Base-by-base conservation (phyloP, 2,113 vertebrate genomes). In the Muscicapa adusta region DNA sequence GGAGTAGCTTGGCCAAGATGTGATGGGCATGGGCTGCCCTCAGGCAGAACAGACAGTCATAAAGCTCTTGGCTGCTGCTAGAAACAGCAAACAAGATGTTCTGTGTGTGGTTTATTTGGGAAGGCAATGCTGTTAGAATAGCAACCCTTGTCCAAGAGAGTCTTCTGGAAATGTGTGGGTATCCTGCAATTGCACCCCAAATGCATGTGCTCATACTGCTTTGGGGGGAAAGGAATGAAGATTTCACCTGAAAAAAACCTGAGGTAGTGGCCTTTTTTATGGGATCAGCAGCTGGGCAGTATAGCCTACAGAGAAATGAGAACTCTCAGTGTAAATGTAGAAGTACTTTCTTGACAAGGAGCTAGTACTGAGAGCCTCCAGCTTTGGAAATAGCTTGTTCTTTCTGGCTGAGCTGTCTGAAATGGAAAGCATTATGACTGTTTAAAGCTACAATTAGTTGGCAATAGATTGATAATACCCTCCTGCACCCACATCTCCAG, bases 131-230 rank as follows among this genome's bases (percentile, higher is more conserved):
- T 77, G n/a, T 34, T 53, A 60, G 40, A 34, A 36, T 14, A 51
- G n/a, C 57, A 89, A 23, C 9, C 5, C 12, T 45, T n/a, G 34
- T 29, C n/a, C 5, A 7, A 67, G 29, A 43, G 9, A 50, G 9
- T 31, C 13, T 74, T 71, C 29, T 81, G 57, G 33, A 80, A 70
- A 81, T n/a, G 5, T 31, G 14, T 38, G 18, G 8, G 16, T 58
- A 20, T 67, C 25, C 31, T 16, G 6, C 8, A 70, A 5, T 43
- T 83, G 24, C 22, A 70, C 5, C 33, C 38, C 28, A 70, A 50
- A 76, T 63, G 9, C 9, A 23, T 2, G 1, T 63, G 22, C 16
- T 48, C 0, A 0, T n/a, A 18, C 12, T 40, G 26, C 4, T 4
- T 2, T 61, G 18, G 10, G 43, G 40, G 29, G 26, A 47, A 90